These are phyloP conservation scores for Phataginus tricuspis DNA, from an alignment of 2,797 vertebrate genomes.

Conservation along the genomic window DNA sequence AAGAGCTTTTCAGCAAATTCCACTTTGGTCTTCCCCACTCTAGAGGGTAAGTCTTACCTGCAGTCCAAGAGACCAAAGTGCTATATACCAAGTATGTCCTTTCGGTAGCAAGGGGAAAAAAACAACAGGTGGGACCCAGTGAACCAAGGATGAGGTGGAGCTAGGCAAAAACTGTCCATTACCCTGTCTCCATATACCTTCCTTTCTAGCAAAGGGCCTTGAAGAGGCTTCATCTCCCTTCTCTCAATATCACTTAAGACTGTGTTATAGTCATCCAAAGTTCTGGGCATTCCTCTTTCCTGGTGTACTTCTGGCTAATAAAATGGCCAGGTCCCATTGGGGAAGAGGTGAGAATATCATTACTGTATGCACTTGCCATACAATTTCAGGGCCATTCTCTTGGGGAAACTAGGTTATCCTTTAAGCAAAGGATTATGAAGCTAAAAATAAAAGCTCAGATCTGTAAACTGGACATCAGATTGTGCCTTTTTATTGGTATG, in stretches of 20 bases:
- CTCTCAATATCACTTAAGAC: background rate
- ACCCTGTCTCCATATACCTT: too few species aligned
- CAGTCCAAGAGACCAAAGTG: background rate
- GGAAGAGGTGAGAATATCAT: background rate
- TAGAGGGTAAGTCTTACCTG: background rate
- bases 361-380: background rate
- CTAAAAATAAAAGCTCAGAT: background rate
- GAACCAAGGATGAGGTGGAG: background rate
- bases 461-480: background rate
- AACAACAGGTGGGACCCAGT: background rate
- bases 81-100: background rate
- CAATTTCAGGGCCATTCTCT: background rate
- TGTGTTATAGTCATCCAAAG: background rate
- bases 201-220: background rate
- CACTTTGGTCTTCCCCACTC: too few species aligned
- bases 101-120: background rate
- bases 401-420: background rate
- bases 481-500: background rate
- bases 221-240: background rate
- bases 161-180: background rate
- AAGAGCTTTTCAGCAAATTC: background rate
- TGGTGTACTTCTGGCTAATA: rapidly evolving
- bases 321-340: background rate
- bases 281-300: background rate
- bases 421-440: background rate